These are phyloP conservation scores for Pantherophis guttatus DNA, from an alignment of 2,113 vertebrate species.

Conservation along the genomic window DNA sequence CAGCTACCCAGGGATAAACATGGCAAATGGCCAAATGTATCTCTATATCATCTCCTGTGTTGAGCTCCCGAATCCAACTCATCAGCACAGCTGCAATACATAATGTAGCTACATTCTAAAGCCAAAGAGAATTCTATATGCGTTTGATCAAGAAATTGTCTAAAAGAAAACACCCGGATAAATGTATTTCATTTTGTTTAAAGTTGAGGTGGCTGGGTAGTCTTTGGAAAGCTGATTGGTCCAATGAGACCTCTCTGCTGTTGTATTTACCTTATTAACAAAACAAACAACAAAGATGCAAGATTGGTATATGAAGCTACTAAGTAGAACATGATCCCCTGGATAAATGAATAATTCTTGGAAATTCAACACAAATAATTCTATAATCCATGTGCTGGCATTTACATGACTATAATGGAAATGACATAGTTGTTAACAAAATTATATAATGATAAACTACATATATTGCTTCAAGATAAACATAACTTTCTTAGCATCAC, in stretches of 20 bases:
- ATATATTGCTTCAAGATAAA: not conserved
- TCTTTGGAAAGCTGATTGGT: conserved; percentile 43
- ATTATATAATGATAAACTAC: not conserved
- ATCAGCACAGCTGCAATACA: conserved; percentile 69
- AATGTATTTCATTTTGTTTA: conserved; percentile 49
- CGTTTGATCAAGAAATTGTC: conserved; percentile 56
- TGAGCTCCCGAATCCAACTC: conserved; percentile 58
- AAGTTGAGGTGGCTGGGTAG: conserved; percentile 50
- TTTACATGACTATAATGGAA: not conserved
- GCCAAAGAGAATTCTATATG: conserved; percentile 67
- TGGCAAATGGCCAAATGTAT: conserved; percentile 44
- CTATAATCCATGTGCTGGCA: not conserved
- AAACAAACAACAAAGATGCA: conserved; percentile 28
- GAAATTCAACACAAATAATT: not conserved
- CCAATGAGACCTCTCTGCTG: conserved; percentile 60
- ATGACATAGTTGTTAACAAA: not conserved
- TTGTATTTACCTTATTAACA: conserved; percentile 61
- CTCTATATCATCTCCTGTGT: conserved; percentile 57
- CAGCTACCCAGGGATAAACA: conserved; percentile 44
- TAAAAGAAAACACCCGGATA: conserved; percentile 62
- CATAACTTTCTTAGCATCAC: not conserved
- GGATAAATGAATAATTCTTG: not conserved
- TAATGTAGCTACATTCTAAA: conserved; percentile 64
- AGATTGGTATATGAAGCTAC: conserved; percentile 30
- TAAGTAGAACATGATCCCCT: not conserved